These are phyloP conservation scores for Diorhabda carinulata DNA, from an alignment of 1,140 invertebrate species.

Conservation along the genomic window DNA sequence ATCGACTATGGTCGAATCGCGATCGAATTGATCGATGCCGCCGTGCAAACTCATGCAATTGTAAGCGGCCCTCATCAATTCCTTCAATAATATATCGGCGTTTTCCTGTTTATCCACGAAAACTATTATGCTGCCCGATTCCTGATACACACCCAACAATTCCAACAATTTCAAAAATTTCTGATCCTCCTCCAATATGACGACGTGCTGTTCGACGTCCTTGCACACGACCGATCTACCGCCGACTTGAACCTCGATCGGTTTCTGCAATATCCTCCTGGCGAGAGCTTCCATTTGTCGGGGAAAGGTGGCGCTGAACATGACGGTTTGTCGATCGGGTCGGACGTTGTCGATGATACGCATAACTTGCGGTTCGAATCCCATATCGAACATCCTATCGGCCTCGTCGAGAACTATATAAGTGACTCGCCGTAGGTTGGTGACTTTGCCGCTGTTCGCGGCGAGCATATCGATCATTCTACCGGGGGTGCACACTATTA, in stretches of 20 bases:
- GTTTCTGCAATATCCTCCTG: conserved; percentile 86
- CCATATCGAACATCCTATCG: conserved; percentile 99
- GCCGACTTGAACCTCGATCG: conserved; percentile 98
- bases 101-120: conserved; percentile 99
- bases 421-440: conserved; percentile 91
- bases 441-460: conserved; percentile 95
- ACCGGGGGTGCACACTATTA: conserved; percentile 98
- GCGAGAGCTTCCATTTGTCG: conserved; percentile 98
- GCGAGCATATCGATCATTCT: conserved; percentile 99
- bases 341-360: conserved; percentile 96
- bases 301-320: conserved; percentile 99
- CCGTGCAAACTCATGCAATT: conserved; percentile 96
- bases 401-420: conserved; percentile 99
- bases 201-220: conserved; percentile 94
- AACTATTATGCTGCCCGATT: conserved; percentile 89
- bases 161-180: conserved; percentile 98
- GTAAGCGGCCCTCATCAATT: conserved; percentile 95
- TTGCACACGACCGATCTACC: conserved; percentile 96
- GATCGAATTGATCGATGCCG: conserved; percentile 98
- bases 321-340: conserved; percentile 95
- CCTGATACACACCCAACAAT: conserved; percentile 89
- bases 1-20: conserved; percentile 96
- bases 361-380: conserved; percentile 98
- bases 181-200: conserved; percentile 92
- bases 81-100: conserved; percentile 89